A percentile compares a stretch with the other conserved stretches of the same genome.
phyloP scores from a whole-genome alignment of 2,113 vertebrate genomes.

The Tiliqua scincoides region DNA sequence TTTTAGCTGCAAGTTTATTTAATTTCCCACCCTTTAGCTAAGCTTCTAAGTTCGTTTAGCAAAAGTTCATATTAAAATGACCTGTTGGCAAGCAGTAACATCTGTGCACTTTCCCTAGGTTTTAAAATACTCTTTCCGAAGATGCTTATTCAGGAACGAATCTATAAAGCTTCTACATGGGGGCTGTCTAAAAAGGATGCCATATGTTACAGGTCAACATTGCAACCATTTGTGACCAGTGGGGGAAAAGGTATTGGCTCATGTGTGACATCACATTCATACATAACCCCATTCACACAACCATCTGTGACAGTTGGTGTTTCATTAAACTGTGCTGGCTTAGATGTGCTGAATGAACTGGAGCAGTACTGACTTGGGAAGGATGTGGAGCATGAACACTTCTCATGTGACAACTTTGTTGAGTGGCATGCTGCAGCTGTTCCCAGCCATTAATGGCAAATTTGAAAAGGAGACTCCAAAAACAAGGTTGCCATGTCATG shows the following conservation, averaged over 20 bases:
- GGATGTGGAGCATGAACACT: not conserved
- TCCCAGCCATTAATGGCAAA: not conserved
- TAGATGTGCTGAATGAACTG: not conserved
- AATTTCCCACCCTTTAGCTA: slow-evolving; percentile 21
- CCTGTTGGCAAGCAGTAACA: slow-evolving; percentile 19
- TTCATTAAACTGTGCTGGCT: not conserved
- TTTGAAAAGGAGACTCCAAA: not conserved
- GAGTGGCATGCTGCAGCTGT: not conserved
- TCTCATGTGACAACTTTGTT: not conserved
- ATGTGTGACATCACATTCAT: not conserved
- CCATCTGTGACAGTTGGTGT: not conserved
- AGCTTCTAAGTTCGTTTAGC: slow-evolving; percentile 47
- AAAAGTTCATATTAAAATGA: slow-evolving; percentile 33
- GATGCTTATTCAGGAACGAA: slow-evolving; percentile 36
- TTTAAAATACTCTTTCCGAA: not conserved
- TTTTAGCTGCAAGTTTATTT: slow-evolving; percentile 26
- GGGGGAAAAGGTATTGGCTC: not conserved
- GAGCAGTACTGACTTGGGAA: not conserved
- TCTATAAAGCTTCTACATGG: slow-evolving; percentile 42
- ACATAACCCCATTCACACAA: not conserved
- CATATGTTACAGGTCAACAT: not conserved
- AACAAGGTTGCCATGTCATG: not conserved
- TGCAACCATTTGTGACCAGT: not conserved
- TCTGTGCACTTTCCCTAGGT: slow-evolving; percentile 6
- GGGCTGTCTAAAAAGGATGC: not conserved